A percentile compares a stretch with the other conserved stretches of the same genome.
Conservation (phyloP, 1,140 invertebrate species). For the Stegodyphus mimosarum region DNA sequence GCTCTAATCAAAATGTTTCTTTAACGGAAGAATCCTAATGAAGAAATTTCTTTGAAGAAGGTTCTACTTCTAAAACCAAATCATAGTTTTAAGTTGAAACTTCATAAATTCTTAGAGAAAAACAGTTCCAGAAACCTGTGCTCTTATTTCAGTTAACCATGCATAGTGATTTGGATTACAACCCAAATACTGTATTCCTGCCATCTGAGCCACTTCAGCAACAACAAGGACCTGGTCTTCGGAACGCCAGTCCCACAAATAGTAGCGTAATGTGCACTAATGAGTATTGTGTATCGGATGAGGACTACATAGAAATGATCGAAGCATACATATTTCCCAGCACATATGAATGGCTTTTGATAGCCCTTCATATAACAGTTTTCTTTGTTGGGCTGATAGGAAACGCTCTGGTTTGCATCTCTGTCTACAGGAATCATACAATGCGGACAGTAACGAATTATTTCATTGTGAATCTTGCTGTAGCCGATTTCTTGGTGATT, state of each 20-base stretch:
- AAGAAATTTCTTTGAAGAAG: too few species aligned
- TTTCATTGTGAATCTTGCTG: slow-evolving; percentile 71
- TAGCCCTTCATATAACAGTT: slow-evolving; percentile 83
- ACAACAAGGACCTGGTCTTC: not conserved
- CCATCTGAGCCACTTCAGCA: not conserved
- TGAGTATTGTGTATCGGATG: slow-evolving; percentile 71
- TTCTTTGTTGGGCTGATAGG: slow-evolving; percentile 87
- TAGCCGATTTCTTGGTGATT: slow-evolving; percentile 78
- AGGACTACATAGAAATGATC: slow-evolving; percentile 75
- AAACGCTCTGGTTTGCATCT: slow-evolving; percentile 88
- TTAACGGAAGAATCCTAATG: too few species aligned
- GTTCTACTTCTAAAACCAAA: too few species aligned
- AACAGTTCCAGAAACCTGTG: too few species aligned
- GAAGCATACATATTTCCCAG: slow-evolving; percentile 73
- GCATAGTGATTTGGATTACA: not conserved
- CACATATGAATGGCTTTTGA: slow-evolving; percentile 75
- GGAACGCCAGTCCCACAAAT: not conserved
- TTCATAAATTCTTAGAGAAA: too few species aligned
- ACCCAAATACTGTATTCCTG: not conserved
- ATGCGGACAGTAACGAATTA: slow-evolving; percentile 71
- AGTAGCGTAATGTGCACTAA: slow-evolving; percentile 67
- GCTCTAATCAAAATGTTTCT: too few species aligned
- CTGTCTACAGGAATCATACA: slow-evolving; percentile 83
- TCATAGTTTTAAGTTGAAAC: too few species aligned
- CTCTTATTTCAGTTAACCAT: not conserved